A percentile compares a stretch with the other conserved stretches of the same genome.
phyloP scores from a whole-genome alignment of 2,888 invertebrate genomes.

The Blastobasis adustella region DNA sequence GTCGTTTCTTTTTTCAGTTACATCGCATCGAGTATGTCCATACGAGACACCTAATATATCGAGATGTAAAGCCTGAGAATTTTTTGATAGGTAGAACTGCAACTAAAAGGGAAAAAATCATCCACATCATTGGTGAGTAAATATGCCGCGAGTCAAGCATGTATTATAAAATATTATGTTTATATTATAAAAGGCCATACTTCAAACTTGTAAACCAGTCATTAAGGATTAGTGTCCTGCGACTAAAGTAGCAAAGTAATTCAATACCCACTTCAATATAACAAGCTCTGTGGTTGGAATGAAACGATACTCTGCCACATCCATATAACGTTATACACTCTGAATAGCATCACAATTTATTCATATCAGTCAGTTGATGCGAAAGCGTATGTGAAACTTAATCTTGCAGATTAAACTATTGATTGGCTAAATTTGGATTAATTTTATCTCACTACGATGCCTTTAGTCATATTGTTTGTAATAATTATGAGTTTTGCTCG shows the following conservation, averaged over 20 bases:
- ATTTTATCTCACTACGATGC: too few relatives aligned
- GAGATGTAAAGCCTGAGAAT: constrained; percentile 99
- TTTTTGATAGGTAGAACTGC: constrained; percentile 99
- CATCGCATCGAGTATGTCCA: constrained; percentile 99
- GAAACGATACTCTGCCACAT: not conserved
- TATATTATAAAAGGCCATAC: not conserved
- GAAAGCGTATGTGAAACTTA: too few relatives aligned
- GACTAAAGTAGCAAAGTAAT: constrained; percentile 24
- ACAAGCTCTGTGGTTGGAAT: constrained; percentile 52
- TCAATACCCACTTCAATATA: constrained; percentile 25
- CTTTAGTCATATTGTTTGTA: too few relatives aligned
- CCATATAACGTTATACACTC: too few relatives aligned
- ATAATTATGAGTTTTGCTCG: too few relatives aligned
- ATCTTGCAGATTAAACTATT: too few relatives aligned
- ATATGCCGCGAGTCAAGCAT: too few relatives aligned
- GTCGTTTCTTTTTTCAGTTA: constrained; percentile 78
- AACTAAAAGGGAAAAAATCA: constrained; percentile 97
- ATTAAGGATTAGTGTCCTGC: too few relatives aligned
- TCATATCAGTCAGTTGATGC: too few relatives aligned
- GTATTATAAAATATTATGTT: not conserved
- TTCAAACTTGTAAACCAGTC: too few relatives aligned
- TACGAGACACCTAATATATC: constrained; percentile 98
- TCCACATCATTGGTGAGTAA: constrained; percentile 95
- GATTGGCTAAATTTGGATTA: too few relatives aligned
- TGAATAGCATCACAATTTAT: too few relatives aligned